Base-by-base conservation (phyloP, 2,113 vertebrate species). In the Gymnorhina tibicen region DNA sequence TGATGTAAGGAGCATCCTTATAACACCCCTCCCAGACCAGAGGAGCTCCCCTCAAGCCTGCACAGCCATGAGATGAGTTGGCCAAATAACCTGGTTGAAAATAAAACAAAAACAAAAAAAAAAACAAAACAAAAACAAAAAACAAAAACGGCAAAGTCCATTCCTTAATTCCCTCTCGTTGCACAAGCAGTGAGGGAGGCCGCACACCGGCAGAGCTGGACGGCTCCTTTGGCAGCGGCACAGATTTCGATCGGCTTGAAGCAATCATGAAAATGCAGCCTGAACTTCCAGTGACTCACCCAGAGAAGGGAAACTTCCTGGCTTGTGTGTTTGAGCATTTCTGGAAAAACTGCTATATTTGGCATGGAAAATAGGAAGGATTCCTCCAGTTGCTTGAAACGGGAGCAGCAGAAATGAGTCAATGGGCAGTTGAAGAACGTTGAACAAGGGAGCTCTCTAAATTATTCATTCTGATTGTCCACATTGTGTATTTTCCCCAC, bases 341-440 rank as follows among this genome's bases (percentile, higher is more conserved):
- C 93, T 95, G 94, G 93, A 95, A 96, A 97, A 96, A 96, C 86
- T 93, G 95, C 96, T 96, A 96, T 96, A 96, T 97, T 96, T 95
- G 95, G 96, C 96, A 46, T 96, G 95, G 96, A 97, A 97, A 95
- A 92, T 89, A 94, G 96, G 96, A 97, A 94, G 91, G 95, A 93
- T 96, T 95, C 85, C 87, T 95, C 89, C 2, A 30, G 62, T 64
- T 62, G 11, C 86, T 95, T 75, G 77, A 91, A 95, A 91, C 27
- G 28, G 84, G 83, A 94, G 85, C 92, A 96, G 88, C 85, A 92
- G 69, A 64, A 96, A 94, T 94, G 92, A 97, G 76, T 94, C 88
- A 91, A 92, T 87, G 93, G 92, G 58, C 92, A 92, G 92, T 56
- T 90, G 72, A 91, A 88, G 80, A 95, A 77, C 58, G 7, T 32